Percentiles rank a stretch among this genome's conserved stretches.
These are phyloP conservation scores for Coelogynopora nodosa DNA, from an alignment of 2,888 invertebrate genomes.

Conservation along the genomic window DNA sequence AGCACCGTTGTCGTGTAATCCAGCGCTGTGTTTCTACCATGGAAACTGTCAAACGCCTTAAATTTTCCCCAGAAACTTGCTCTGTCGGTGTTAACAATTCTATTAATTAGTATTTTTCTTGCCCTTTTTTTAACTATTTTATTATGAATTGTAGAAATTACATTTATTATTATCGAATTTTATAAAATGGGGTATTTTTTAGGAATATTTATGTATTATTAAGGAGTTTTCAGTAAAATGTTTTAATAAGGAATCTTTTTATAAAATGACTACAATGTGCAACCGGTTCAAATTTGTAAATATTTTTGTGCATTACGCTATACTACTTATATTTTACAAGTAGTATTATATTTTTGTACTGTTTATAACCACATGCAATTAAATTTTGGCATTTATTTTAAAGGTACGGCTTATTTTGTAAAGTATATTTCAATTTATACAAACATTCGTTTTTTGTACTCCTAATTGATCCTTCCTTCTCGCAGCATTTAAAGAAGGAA, in stretches of 20 bases:
- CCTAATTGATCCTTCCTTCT: background rate
- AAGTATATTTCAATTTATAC: background rate
- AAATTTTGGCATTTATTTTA: background rate
- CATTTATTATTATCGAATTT: too few relatives aligned
- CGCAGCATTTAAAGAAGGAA: background rate
- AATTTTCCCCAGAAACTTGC: background rate
- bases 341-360: background rate
- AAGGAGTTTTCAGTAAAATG: too few relatives aligned
- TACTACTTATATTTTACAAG: background rate
- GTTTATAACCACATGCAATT: background rate
- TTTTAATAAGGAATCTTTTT: too few relatives aligned
- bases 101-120: too few relatives aligned
- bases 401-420: background rate
- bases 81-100: background rate
- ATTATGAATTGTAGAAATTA: too few relatives aligned
- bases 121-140: too few relatives aligned
- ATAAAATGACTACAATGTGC: too few relatives aligned
- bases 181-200: too few relatives aligned
- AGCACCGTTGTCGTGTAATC: background rate
- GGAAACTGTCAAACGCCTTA: background rate
- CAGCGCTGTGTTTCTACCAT: background rate
- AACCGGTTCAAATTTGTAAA: background rate
- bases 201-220: too few relatives aligned
- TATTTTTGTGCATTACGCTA: background rate
- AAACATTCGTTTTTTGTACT: too few relatives aligned